phyloP scores from a whole-genome alignment of 2,797 vertebrate genomes.

The Chiloscyllium punctatum region DNA sequence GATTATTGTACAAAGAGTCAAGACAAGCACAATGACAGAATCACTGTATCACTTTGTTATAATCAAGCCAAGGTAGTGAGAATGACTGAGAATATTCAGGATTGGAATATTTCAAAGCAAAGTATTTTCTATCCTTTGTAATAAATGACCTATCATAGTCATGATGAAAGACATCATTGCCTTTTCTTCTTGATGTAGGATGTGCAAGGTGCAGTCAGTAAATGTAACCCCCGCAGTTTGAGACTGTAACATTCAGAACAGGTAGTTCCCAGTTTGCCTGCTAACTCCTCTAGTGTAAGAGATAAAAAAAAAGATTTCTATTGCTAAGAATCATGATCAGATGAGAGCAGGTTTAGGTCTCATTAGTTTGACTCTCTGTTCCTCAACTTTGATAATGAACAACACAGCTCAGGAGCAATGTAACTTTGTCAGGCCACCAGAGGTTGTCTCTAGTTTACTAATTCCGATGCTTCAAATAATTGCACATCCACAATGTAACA shows the following conservation, averaged over 20 bases:
- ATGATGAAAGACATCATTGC: too few species aligned
- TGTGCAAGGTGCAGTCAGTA: neutral
- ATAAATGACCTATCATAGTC: too few species aligned
- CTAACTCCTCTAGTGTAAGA: neutral
- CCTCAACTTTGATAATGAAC: neutral
- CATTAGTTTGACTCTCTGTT: neutral
- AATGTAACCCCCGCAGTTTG: neutral
- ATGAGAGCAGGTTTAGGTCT: neutral
- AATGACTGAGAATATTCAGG: neutral
- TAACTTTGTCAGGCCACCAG: neutral
- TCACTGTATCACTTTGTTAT: neutral
- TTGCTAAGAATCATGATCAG: neutral
- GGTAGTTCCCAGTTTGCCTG: neutral
- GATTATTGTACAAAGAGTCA: neutral
- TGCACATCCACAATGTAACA: neutral
- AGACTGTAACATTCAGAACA: neutral
- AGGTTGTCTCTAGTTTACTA: neutral
- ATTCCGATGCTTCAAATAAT: neutral
- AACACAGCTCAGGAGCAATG: neutral
- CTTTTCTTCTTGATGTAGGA: neutral
- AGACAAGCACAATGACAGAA: neutral
- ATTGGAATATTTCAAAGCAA: neutral
- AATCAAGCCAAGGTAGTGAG: neutral
- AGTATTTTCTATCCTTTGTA: neutral
- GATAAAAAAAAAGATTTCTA: neutral